Conservation (phyloP, 2,888 invertebrate genomes). For the Sturmia bella region DNA sequence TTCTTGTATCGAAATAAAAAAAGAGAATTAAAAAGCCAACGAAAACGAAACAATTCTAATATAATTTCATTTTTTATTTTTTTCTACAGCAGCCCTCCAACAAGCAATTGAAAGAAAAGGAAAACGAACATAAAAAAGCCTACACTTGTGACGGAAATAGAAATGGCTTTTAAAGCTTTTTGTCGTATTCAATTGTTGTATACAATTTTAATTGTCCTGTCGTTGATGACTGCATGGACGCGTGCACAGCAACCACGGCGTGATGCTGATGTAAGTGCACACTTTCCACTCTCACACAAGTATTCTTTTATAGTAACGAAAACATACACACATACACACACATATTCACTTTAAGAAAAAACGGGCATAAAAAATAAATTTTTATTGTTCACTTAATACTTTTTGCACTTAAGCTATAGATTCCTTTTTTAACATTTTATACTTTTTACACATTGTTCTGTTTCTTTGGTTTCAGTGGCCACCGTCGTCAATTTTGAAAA, state of each 20-base stretch:
- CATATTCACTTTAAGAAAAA: no score
- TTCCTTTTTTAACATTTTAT: constrained; percentile 19
- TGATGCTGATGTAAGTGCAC: constrained; percentile 76
- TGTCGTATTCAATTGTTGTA: constrained; percentile 62
- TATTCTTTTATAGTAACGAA: not conserved
- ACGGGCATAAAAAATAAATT: constrained; percentile 24
- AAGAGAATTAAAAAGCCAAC: not conserved
- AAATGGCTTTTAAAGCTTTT: constrained; percentile 76
- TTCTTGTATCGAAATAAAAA: not conserved
- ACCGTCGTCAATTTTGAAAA: constrained; percentile 77
- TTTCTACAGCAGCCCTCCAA: constrained; percentile 10
- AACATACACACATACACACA: not conserved
- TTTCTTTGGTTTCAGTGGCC: constrained; percentile 77
- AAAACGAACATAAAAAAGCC: constrained; percentile 28
- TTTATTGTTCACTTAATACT: constrained; percentile 22
- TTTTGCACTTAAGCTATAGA: constrained; percentile 11
- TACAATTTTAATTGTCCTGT: constrained; percentile 76
- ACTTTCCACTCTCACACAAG: not conserved
- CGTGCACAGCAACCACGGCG: constrained; percentile 79
- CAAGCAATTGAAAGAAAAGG: constrained; percentile 3
- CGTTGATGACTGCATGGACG: constrained; percentile 72
- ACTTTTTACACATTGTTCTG: constrained; percentile 20
- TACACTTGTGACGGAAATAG: constrained; percentile 72
- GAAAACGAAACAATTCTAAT: constrained; percentile 1
- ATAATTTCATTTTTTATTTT: constrained; percentile 4